Evolutionary conservation across 2,888 invertebrate species (phyloP), one percentile per base, ranked within the genome.

Genomic region (Polia nebulosa): DNA sequence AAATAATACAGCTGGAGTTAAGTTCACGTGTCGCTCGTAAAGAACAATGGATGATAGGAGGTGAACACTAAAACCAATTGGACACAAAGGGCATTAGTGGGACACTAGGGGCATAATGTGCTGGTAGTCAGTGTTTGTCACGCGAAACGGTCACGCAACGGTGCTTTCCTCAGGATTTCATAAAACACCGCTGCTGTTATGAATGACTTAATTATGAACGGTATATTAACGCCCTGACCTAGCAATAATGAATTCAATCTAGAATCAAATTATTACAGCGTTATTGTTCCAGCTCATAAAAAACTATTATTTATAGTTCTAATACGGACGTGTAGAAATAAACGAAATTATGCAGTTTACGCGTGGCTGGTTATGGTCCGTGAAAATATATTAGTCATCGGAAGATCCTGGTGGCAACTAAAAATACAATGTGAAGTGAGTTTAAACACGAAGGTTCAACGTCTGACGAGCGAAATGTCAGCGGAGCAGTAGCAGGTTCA

Each of bases 141-240:
- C 92, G 93, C 93, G 87, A 93, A 88, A 87, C 88, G 80, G 91
- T 92, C 94, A 93, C 91, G 93, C 91, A 87, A 91, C 87, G 82
- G 85, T 89, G 89, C 90, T 91, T 91, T 90, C 90, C 89, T 88
- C 87, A 85, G 82, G 86, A 90, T 92, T 91, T 88, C 82, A 88
- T 85, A 85, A 86, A 86, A 84, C 82, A 78, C 71, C 64, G 70
- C 62, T 62, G 79, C 72, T 75, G 78, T 87, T 88, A 88, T 89
- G 86, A 92, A 93, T 90, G 88, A 85, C 82, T 88, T 88, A 81
- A 90, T 88, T 64, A 81, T 80, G 64, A 85, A 81, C 64, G 67
- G 69, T 71, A 75, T 67, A 75, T 67, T 61, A 72, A 29, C 34
- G 52, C 44, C 41, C 66, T 63, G 64, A 63, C 71, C 72, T 72